A percentile compares a stretch with the other conserved stretches of the same genome.
phyloP scores from a whole-genome alignment of 2,113 vertebrate genomes.

The Phasianus colchicus region DNA sequence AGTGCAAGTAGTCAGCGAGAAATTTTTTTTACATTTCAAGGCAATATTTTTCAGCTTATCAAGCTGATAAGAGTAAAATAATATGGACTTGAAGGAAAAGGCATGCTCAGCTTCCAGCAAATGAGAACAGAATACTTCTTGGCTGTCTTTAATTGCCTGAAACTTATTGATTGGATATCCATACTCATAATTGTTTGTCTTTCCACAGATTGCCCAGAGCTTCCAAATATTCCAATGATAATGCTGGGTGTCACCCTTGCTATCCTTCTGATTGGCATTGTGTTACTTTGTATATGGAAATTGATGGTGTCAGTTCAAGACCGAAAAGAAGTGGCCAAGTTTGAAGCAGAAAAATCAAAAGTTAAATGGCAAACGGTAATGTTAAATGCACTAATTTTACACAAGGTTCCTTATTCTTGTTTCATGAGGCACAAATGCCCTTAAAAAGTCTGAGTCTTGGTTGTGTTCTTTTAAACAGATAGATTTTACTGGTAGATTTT shows the following conservation, averaged over 20 bases:
- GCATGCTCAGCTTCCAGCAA: not conserved
- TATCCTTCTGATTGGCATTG: conserved; percentile 91
- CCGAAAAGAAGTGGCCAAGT: conserved; percentile 95
- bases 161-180: not conserved
- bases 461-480: not conserved
- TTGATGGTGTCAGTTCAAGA: conserved; percentile 93
- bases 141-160: not conserved
- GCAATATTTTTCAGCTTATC: not conserved
- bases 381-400: conserved; percentile 25
- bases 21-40: not conserved
- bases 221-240: conserved; percentile 91
- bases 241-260: conserved; percentile 91
- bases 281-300: conserved; percentile 93
- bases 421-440: not conserved
- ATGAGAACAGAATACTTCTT: not conserved
- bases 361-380: conserved; percentile 96
- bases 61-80: not conserved
- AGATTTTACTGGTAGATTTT: not conserved
- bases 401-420: not conserved
- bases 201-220: conserved; percentile 87
- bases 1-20: not conserved
- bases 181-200: not conserved
- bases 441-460: not conserved
- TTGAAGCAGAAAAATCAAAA: conserved; percentile 94
- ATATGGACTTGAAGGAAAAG: not conserved